Evolutionary conservation across 2,113 vertebrate species (phyloP), one percentile per base, ranked within the genome.

Genomic region (Tinamus guttatus): DNA sequence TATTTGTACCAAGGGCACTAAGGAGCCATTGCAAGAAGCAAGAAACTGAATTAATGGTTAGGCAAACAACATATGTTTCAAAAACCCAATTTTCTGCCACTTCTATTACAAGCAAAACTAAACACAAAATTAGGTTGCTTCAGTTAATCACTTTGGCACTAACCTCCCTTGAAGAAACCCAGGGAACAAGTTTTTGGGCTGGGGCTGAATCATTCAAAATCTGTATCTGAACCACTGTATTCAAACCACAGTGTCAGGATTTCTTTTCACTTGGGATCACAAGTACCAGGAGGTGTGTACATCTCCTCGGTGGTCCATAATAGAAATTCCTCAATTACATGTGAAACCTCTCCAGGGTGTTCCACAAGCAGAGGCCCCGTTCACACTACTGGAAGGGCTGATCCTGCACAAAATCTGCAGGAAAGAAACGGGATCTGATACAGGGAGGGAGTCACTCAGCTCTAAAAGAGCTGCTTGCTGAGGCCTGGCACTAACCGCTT

Each of bases 1-100:
- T 96, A 95, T 95, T 96, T 94, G 92, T 94, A 80, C 84, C 80
- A 96, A 93, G 64, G 87, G 89, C 82, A 49, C 49, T 34, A 59
- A 80, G 54, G 95, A 89, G 43, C 58, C 58, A 38, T 85, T 91
- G 87, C 92, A 93, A 81, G 90, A 88, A 77, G 60, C 85, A 95
- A 92, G 69, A 89, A 96, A 89, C 47, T 93, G 81, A 86, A 92
- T 94, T 93, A 87, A 67, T 90, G 40, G 28, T 59, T 63, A 79
- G 60, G 74, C 84, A 93, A 94, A 67, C 56, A 90, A 28, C 70
- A 52, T 70, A 89, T 88, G 41, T 84, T 93, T 91, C 82, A 69
- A 58, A 80, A 70, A 93, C 62, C 71, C 7, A 74, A 74, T 87
- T 95, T 70, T 81, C 89, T 90, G 49, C 64, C 41, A 76, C 52